Conservation (phyloP, 2,888 invertebrate species). For the Gisinianus flammeolus region DNA sequence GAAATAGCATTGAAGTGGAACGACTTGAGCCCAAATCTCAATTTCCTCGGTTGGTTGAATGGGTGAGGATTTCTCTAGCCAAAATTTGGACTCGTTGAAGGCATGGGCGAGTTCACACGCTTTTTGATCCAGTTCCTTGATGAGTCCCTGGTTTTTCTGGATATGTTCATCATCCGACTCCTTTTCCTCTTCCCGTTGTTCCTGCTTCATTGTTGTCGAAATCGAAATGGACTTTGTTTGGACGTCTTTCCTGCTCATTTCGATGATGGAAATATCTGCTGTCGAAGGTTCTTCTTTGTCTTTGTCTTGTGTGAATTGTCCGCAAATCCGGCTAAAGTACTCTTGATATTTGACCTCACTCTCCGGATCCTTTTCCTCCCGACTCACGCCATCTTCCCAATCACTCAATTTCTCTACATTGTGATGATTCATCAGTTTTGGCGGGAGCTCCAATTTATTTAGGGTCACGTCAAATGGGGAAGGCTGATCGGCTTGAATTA, state of each 20-base stretch:
- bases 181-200: not conserved
- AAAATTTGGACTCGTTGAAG: not conserved
- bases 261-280: not conserved
- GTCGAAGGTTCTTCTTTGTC: not conserved
- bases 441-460: not conserved
- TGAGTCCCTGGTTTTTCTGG: not conserved
- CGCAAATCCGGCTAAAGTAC: conserved; percentile 7
- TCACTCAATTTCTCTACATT: not conserved
- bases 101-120: not conserved
- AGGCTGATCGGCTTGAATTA: not conserved
- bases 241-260: not conserved
- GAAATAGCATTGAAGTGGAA: conserved; percentile 46
- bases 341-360: conserved; percentile 14
- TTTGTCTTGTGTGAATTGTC: not conserved
- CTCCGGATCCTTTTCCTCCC: not conserved
- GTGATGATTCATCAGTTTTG: not conserved
- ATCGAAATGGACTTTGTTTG: no score
- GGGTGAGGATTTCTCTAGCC: conserved; percentile 29
- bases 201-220: no score
- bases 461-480: not conserved
- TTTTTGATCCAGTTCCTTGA: conserved; percentile 2
- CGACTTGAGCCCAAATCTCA: conserved; percentile 47
- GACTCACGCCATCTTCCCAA: conserved; percentile 10
- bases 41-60: conserved; percentile 46
- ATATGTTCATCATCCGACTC: no score